Evolutionary conservation across 2,888 invertebrate genomes (phyloP).

Genomic region (Therioaphis trifolii): DNA sequence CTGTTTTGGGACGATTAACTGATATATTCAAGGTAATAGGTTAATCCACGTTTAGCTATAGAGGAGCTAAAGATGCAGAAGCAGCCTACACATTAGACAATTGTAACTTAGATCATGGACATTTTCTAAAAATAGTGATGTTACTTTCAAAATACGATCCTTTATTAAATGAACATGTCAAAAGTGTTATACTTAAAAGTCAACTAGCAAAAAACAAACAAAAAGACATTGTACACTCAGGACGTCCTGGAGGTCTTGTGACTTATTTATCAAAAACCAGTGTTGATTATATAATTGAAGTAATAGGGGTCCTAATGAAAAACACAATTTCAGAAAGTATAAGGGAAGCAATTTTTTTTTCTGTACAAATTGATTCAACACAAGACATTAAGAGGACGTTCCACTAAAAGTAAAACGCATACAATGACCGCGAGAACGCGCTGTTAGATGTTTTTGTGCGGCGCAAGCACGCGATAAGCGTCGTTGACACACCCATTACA

Average conservation of each 20-base stretch:
- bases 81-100: conserved; percentile 1
- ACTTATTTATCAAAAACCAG: conserved; percentile 23
- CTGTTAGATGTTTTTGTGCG: no score
- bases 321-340: neutral
- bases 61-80: conserved; percentile 6
- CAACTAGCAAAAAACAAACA: neutral
- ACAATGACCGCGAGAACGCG: no score
- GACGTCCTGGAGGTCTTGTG: conserved; percentile 1
- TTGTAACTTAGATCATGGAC: neutral
- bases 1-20: no score
- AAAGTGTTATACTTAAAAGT: neutral
- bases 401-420: no score
- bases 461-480: no score
- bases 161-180: neutral
- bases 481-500: no score
- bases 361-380: no score
- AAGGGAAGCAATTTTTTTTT: conserved; percentile 1
- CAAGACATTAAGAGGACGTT: no score
- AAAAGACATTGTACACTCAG: neutral
- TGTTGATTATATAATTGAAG: conserved; percentile 14
- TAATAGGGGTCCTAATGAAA: neutral
- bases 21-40: no score
- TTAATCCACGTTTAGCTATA: no score
- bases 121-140: neutral
- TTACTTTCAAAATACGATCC: conserved; percentile 7